Base-by-base conservation (phyloP, 1,140 invertebrate genomes). In the Drosophila sucinea region DNA sequence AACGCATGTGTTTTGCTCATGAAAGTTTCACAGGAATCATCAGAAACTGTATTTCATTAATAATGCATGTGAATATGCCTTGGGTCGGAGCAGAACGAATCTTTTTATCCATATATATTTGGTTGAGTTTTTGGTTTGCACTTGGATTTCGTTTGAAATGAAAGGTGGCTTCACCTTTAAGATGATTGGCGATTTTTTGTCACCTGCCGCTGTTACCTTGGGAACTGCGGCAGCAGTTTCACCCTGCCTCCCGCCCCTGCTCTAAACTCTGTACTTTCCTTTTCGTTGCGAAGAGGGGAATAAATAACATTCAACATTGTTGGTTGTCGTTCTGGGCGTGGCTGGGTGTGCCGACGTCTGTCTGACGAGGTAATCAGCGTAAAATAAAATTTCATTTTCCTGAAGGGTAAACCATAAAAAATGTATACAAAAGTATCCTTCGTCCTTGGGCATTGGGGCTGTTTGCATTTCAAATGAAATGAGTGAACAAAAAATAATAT, bases 351-450 rank as follows among this genome's bases (percentile, higher is more conserved):
- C 58, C 62, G 5, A 11, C 66, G 77, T 66, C 76, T 67, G 82
- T 73, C 75, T 69, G 81, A 78, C 67, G 64, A 83, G 83, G 83
- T 79, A 86, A 86, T 83, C 83, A 86, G 79, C 72, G 79, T 83
- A 71, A 86, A 86, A 86, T 77, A 77, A 60, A 83, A 86, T 86
- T 86, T 76, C 68, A 68, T 76, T 76, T 74, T 70, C 73, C 67
- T 70, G 54, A 69, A 66, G 78, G 66, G 82, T 81, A 70, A 67
- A 60, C 62, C 58, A 77, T 69, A 74, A 81, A 81, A 80, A 74
- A 73, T 60, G 51, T 60, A 69, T 51, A 51, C 35, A 81, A 70
- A 55, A 81, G 70, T 71, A 66, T 58, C 33, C 6, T 35, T 29
- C 29, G 23, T 25, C 35, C 41, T 67, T 40, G 54, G 29, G 33